Percentiles rank a stretch among this genome's conserved stretches.
Evolutionary conservation across 2,797 vertebrate genomes (phyloP).

Genomic region (Alectoris magna): DNA sequence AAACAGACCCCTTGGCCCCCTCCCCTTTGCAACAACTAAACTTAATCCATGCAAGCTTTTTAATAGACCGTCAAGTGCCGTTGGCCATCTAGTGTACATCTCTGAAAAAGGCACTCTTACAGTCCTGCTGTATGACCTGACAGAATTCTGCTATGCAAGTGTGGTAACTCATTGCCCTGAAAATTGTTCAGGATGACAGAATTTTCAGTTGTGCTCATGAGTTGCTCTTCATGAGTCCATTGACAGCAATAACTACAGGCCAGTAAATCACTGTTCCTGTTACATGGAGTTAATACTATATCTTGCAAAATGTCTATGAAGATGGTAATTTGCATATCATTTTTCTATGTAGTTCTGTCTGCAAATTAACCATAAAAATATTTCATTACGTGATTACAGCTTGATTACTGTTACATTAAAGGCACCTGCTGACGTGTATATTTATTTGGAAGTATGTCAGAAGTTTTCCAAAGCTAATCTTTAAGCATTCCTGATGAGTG

Average conservation of each 20-base stretch:
- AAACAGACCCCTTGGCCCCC: slow-evolving; percentile 67
- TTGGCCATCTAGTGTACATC: slow-evolving; percentile 49
- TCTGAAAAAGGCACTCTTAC: slow-evolving; percentile 50
- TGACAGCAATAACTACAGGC: slow-evolving; percentile 38
- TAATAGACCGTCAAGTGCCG: slow-evolving; percentile 70
- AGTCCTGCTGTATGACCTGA: slow-evolving; percentile 28
- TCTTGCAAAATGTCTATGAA: slow-evolving; percentile 14
- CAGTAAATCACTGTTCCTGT: slow-evolving; percentile 38
- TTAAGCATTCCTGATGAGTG: slow-evolving; percentile 19
- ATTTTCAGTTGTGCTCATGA: slow-evolving; percentile 13
- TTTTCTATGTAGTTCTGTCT: slow-evolving; percentile 18
- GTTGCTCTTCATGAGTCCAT: slow-evolving; percentile 35
- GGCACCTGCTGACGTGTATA: slow-evolving; percentile 13
- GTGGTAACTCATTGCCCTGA: slow-evolving; percentile 7
- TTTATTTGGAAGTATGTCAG: slow-evolving; percentile 35
- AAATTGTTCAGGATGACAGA: slow-evolving; percentile 21
- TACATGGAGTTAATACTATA: background rate
- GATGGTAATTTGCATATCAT: slow-evolving; percentile 47
- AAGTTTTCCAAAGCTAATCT: slow-evolving; percentile 33
- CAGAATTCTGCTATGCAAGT: slow-evolving; percentile 11
- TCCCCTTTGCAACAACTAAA: slow-evolving; percentile 59
- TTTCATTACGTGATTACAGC: background rate
- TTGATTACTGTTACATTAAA: slow-evolving; percentile 39
- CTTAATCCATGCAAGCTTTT: slow-evolving; percentile 61
- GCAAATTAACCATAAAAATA: background rate